phyloP scores from a whole-genome alignment of 2,113 vertebrate genomes.

The Mohoua ochrocephala region DNA sequence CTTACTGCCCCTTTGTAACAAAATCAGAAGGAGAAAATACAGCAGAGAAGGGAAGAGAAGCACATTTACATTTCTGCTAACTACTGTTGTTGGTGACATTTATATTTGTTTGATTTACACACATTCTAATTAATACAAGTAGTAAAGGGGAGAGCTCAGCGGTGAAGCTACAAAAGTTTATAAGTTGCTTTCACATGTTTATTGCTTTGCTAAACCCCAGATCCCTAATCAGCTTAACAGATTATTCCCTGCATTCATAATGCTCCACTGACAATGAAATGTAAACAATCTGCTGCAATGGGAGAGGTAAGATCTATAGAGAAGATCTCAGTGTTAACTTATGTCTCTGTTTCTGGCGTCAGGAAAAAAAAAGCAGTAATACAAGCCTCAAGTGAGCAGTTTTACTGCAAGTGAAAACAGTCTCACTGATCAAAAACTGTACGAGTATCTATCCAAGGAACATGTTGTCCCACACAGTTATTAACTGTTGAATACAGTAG shows the following conservation, averaged over 20 bases:
- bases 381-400: neutral
- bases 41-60: neutral
- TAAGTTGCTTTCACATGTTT: slow-evolving; percentile 1
- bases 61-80: neutral
- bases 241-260: neutral
- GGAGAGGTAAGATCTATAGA: neutral
- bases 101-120: neutral
- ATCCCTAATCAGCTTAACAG: neutral
- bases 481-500: neutral
- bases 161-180: slow-evolving; percentile 5
- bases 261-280: neutral
- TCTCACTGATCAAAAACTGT: neutral
- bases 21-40: neutral
- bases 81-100: neutral
- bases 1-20: neutral
- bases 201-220: neutral
- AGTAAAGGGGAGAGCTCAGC: neutral
- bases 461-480: neutral
- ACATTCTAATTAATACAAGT: neutral
- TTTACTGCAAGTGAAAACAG: neutral
- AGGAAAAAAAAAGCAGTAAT: neutral
- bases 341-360: neutral
- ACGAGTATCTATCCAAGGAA: neutral
- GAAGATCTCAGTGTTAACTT: neutral
- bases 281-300: neutral